Evolutionary conservation across 2,113 vertebrate genomes (phyloP), one percentile per base, ranked within the genome.

Genomic region (Catharus fuscescens): DNA sequence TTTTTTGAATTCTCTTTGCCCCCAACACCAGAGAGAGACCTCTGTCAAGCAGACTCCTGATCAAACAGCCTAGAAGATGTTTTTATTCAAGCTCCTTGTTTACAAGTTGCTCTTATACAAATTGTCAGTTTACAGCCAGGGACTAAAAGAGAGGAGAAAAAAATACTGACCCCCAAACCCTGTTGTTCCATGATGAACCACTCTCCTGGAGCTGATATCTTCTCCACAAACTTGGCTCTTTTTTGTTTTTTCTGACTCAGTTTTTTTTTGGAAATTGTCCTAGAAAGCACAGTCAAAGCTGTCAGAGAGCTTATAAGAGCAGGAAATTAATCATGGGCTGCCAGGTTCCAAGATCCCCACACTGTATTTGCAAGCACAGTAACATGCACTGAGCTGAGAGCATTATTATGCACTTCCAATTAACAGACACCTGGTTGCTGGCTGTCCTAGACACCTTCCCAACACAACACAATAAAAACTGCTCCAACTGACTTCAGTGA

Each of bases 261-360:
- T 50, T 85, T 47, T 38, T 40, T 48, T 79, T 89, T 93, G 48
- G 61, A 90, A 72, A 67, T 52, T 72, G 59, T 67, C 53, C 38
- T 88, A 84, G 74, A 92, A 93, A 81, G 36, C 77, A 84, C 18
- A 82, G 45, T n/a, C 36, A 83, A 88, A 93, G 28, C 25, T 86
- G 28, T 42, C 71, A 87, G 53, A 93, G 44, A 26, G 9, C 42
- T 80, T 90, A 10, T n/a, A 88, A 73, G 24, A 56, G 53, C 36
- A 82, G 56, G 42, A 93, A 80, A 70, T 73, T 77, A 10, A 38
- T 69, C 47, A 38, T 0, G 0, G 45, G 3, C 44, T 47, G 44
- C 54, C 34, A 50, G n/a, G 36, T 38, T 59, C 56, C 38, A 36
- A 28, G 21, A 52, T 47, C 32, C 40, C 44, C 60, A 18, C 13